Percentiles rank a stretch among this genome's conserved stretches.
phyloP scores from a whole-genome alignment of 2,888 invertebrate species.

The Artemia sinica region DNA sequence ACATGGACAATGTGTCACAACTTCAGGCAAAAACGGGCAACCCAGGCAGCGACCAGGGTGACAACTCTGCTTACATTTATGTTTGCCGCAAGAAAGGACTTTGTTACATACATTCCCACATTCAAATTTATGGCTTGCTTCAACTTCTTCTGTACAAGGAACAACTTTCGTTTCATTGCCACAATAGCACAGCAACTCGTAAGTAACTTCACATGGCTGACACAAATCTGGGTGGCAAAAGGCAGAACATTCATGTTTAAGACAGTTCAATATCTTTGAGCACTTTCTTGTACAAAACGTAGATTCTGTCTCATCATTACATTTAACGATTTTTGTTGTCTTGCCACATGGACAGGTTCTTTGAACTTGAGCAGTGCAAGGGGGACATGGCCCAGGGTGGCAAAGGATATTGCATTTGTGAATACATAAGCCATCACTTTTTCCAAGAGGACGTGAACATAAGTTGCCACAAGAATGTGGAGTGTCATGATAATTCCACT shows the following conservation, averaged over 20 bases:
- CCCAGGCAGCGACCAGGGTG: slow-evolving; percentile 47
- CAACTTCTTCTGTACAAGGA: slow-evolving; percentile 41
- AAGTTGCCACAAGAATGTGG: slow-evolving; percentile 83
- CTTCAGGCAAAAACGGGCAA: slow-evolving; percentile 44
- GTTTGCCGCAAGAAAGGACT: slow-evolving; percentile 46
- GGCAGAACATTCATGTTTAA: slow-evolving; percentile 49
- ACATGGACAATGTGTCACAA: slow-evolving; percentile 54
- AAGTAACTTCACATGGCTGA: slow-evolving; percentile 44
- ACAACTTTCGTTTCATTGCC: slow-evolving; percentile 43
- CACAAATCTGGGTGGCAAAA: slow-evolving; percentile 67
- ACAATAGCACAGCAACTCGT: slow-evolving; percentile 54
- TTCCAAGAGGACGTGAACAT: slow-evolving; percentile 47
- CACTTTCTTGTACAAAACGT: slow-evolving; percentile 59
- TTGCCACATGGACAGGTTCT: slow-evolving; percentile 62
- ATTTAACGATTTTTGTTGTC: slow-evolving; percentile 47
- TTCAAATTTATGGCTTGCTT: slow-evolving; percentile 36
- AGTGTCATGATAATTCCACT: slow-evolving; percentile 52
- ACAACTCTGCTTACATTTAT: slow-evolving; percentile 48
- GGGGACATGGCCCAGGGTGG: slow-evolving; percentile 88
- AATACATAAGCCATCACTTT: slow-evolving; percentile 31
- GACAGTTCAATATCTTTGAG: slow-evolving; percentile 54
- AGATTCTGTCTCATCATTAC: slow-evolving; percentile 47
- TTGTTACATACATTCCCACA: slow-evolving; percentile 47
- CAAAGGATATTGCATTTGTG: slow-evolving; percentile 57
- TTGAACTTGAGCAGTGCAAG: slow-evolving; percentile 55